Base-by-base conservation (phyloP, 1,140 invertebrate genomes). In the Monochamus saltuarius region DNA sequence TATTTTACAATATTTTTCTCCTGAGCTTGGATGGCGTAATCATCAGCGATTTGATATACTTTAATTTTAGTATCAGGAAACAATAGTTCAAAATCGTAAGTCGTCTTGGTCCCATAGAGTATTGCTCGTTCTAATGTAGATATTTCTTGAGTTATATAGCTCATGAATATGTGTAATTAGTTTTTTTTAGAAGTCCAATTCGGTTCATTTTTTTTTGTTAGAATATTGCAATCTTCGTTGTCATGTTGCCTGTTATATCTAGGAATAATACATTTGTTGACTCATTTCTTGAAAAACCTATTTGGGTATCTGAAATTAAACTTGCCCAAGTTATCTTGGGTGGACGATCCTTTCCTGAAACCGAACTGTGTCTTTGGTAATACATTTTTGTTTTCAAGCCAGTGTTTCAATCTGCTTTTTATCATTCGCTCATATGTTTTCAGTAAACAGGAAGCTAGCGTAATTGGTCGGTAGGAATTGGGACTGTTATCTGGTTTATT, bases 341-440 rank as follows among this genome's bases (percentile, higher is more conserved):
- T 56, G 1, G 7, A 29, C 29, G n/a, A 13, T 1, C 36, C 36
- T 46, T 13, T 43, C 34, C 46, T 13, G 35, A 52, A 59, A 29
- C 47, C 57, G 22, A 14, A 51, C 34, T 52, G 47, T 29, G 36
- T 4, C 10, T 51, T 38, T 7, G 46, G 34, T 35, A 52, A 29
- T 34, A 51, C 2, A 11, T 29, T 35, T 19, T 35, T 39, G 17
- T 22, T 9, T 36, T 59, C 36, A n/a, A 52, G 29, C 7, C 40
- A 59, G 8, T 46, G 9, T 45, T 59, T 49, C 14, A 52, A 49
- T 16, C 46, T 22, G 29, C 8, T 34, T 39, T 58, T 50, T 13
- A 57, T 57, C 11, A 50, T 22, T 17, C 45, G 8, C 38, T 58
- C 56, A 49, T 37, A 50, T 14, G 38, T 52, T 45, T 59, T 59